These are phyloP conservation scores for Lytechinus variegatus DNA, from an alignment of 35 echinoderm and acorn worm genomes.

Conservation along the genomic window DNA sequence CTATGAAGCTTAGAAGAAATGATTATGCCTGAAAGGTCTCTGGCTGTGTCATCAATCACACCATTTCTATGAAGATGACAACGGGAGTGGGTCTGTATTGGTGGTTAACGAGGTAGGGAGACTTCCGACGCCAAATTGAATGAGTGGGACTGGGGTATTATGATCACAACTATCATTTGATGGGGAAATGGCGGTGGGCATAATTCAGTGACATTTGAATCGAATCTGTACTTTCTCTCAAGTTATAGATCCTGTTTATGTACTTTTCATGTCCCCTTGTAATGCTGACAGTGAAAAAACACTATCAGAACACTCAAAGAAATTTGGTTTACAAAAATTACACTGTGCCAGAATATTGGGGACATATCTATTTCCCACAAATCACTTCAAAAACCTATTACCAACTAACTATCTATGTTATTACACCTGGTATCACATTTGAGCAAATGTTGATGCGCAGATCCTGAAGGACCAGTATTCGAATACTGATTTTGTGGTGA, in stretches of 20 bases:
- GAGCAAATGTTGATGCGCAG: background rate
- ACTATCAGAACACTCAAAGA: background rate
- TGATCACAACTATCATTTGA: background rate
- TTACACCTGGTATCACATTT: background rate
- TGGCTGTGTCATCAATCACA: background rate
- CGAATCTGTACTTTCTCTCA: background rate
- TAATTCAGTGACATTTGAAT: background rate
- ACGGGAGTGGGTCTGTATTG: slow-evolving; percentile 23
- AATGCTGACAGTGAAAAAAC: background rate
- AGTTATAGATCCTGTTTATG: background rate
- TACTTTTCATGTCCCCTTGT: background rate
- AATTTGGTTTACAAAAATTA: background rate
- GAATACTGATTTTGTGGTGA: background rate
- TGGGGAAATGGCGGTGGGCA: background rate
- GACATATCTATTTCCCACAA: background rate
- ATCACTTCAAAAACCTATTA: background rate
- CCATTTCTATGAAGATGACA: slow-evolving; percentile 15
- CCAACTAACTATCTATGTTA: background rate
- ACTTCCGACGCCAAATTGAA: slow-evolving; percentile 5
- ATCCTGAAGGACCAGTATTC: background rate
- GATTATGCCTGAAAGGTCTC: background rate
- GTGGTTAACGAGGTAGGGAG: slow-evolving; percentile 36
- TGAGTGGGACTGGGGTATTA: slow-evolving; percentile 25
- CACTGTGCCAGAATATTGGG: background rate
- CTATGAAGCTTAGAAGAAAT: background rate